Conservation (phyloP, 2,113 vertebrate species). For the Mustela nigripes region DNA sequence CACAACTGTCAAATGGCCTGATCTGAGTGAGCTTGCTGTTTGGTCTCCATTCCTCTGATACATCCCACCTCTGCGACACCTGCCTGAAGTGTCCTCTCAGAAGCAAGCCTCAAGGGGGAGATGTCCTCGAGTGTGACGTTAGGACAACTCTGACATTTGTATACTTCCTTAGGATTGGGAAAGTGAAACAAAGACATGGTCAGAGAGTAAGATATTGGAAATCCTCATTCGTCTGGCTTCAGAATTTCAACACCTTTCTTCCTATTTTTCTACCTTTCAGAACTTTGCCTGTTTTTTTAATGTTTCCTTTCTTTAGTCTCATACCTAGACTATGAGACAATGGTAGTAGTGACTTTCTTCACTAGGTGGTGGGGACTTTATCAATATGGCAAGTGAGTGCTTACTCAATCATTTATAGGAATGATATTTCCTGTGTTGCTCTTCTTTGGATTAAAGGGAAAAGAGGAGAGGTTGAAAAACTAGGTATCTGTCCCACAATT, state of each 20-base stretch:
- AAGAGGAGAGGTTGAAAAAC: background rate
- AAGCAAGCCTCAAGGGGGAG: background rate
- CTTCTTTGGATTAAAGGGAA: background rate
- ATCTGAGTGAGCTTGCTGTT: background rate
- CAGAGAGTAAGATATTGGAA: background rate
- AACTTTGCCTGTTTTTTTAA: background rate
- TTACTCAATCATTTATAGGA: background rate
- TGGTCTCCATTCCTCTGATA: background rate
- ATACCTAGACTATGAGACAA: background rate
- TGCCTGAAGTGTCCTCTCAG: background rate
- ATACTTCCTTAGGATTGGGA: background rate
- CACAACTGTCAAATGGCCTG: background rate
- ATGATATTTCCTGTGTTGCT: background rate
- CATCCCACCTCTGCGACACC: background rate
- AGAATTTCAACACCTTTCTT: background rate
- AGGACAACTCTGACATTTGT: background rate
- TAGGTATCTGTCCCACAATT: background rate
- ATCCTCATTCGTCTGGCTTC: background rate
- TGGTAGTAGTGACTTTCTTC: background rate
- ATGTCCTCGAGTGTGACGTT: no score
- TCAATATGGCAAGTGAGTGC: background rate
- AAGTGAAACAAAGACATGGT: background rate
- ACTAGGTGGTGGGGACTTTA: background rate
- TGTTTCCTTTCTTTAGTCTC: background rate
- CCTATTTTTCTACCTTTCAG: background rate